Conservation (phyloP, 2,113 vertebrate genomes). For the Tyto alba region DNA sequence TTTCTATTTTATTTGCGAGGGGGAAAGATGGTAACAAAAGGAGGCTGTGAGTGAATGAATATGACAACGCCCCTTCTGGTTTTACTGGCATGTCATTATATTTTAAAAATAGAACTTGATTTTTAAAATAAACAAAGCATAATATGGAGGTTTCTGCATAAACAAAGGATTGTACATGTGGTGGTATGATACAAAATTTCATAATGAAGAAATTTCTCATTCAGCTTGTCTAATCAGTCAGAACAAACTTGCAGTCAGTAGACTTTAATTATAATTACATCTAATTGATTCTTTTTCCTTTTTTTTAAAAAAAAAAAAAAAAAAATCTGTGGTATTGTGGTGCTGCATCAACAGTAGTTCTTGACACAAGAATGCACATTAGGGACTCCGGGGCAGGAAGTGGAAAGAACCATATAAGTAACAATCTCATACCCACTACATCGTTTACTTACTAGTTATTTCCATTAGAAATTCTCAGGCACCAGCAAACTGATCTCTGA, state of each 20-base stretch:
- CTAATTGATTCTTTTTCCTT: conserved; percentile 28
- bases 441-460: neutral
- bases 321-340: conserved; percentile 1
- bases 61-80: neutral
- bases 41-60: conserved; percentile 8
- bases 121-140: conserved; percentile 39
- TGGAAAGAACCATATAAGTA: neutral
- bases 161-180: neutral
- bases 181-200: neutral
- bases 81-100: conserved; percentile 27
- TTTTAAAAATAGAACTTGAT: conserved; percentile 45
- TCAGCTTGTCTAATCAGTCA: conserved; percentile 26
- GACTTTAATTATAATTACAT: conserved; percentile 35
- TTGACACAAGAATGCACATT: neutral
- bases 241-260: neutral
- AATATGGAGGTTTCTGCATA: conserved; percentile 25
- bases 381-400: neutral
- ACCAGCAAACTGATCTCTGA: neutral
- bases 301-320: neutral
- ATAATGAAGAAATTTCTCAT: neutral
- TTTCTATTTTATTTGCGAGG: conserved; percentile 19
- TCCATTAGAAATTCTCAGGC: neutral
- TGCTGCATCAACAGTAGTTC: conserved; percentile 3
- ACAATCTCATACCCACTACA: neutral
- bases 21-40: conserved; percentile 26